Percentiles rank a stretch among this genome's conserved stretches.
Conservation (phyloP, 2,888 invertebrate genomes). For the Electrophaes corylata region DNA sequence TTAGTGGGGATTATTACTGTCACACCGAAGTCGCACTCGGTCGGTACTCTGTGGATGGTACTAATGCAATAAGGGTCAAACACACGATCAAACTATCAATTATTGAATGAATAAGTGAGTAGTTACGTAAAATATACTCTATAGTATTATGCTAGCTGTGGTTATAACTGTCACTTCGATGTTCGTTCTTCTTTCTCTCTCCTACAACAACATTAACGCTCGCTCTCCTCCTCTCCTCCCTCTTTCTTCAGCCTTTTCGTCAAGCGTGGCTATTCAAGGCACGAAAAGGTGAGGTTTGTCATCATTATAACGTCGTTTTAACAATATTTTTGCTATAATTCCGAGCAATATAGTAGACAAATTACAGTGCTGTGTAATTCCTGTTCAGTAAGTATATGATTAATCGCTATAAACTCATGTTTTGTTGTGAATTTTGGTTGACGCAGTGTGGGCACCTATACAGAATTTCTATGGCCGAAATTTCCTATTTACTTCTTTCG, state of each 20-base stretch:
- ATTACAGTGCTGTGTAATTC: constrained; percentile 39
- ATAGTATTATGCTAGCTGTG: no score
- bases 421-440: constrained; percentile 53
- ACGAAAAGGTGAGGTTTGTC: constrained; percentile 88
- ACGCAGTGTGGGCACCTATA: constrained; percentile 55
- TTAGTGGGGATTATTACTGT: no score
- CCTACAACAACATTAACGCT: no score
- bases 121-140: no score
- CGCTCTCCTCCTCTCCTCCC: constrained; percentile 43
- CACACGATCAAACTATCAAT: no score
- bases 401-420: constrained; percentile 48
- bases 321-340: constrained; percentile 44
- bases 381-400: constrained; percentile 40
- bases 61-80: no score
- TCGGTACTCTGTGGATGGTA: no score
- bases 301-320: constrained; percentile 52
- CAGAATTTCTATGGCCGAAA: constrained; percentile 46
- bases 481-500: constrained; percentile 34
- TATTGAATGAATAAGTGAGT: no score
- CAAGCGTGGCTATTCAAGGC: constrained; percentile 95
- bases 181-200: no score
- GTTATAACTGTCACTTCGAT: no score
- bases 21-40: no score
- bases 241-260: constrained; percentile 63
- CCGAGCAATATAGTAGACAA: constrained; percentile 38